Evolutionary conservation across 2,797 vertebrate species (phyloP).

Genomic region (Poecilia gillii): DNA sequence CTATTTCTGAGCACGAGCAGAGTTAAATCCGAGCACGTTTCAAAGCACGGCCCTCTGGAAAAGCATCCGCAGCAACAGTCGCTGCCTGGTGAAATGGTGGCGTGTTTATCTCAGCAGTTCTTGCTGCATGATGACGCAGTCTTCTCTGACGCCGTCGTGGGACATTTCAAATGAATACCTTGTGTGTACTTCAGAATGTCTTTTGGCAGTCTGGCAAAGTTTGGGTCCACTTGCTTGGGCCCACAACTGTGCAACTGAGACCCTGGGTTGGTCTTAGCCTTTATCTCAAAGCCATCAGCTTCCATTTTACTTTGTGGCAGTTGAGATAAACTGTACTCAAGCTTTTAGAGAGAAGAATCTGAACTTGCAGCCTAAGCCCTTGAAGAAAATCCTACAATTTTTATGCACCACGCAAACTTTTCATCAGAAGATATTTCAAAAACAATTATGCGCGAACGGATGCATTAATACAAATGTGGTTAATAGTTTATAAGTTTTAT

Average conservation of each 20-base stretch:
- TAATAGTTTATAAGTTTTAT: slow-evolving; percentile 25
- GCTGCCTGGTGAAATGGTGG: slow-evolving; percentile 56
- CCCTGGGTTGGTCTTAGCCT: slow-evolving; percentile 64
- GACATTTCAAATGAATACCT: slow-evolving; percentile 74
- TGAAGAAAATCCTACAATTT: slow-evolving; percentile 9
- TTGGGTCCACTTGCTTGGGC: slow-evolving; percentile 65
- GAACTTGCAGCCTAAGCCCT: slow-evolving; percentile 10
- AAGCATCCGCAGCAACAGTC: slow-evolving; percentile 38
- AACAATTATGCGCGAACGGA: slow-evolving; percentile 5
- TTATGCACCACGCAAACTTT: slow-evolving; percentile 25
- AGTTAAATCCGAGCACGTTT: slow-evolving; percentile 45
- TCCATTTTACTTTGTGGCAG: slow-evolving; percentile 81
- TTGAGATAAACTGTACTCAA: slow-evolving; percentile 53
- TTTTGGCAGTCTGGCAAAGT: slow-evolving; percentile 74
- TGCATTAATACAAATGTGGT: not conserved
- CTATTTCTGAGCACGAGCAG: slow-evolving; percentile 57
- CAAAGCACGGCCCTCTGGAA: slow-evolving; percentile 41
- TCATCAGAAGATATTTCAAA: not conserved
- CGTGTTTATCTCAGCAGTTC: slow-evolving; percentile 55
- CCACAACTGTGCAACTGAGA: slow-evolving; percentile 77
- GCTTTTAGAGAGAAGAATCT: slow-evolving; percentile 34
- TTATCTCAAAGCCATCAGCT: slow-evolving; percentile 71
- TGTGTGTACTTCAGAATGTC: slow-evolving; percentile 74
- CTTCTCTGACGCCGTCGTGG: slow-evolving; percentile 64
- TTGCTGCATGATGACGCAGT: slow-evolving; percentile 63